These are phyloP conservation scores for Zosterops hypoxanthus DNA, from an alignment of 2,113 vertebrate genomes.

Conservation along the genomic window DNA sequence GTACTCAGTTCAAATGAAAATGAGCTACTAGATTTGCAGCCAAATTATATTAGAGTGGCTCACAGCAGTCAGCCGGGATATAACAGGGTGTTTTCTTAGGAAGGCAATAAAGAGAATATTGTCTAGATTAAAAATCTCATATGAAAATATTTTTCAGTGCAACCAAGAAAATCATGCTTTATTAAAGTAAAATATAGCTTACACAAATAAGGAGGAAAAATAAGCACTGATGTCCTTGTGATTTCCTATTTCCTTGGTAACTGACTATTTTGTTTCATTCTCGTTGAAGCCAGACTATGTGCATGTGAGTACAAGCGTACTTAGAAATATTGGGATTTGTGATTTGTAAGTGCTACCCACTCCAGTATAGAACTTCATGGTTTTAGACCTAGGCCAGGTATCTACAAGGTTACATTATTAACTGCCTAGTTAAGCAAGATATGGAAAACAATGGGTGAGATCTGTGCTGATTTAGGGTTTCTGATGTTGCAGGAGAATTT, in stretches of 20 bases:
- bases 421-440: not conserved
- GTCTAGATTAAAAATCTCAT: constrained; percentile 35
- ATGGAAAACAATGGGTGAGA: not conserved
- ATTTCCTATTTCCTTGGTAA: constrained; percentile 14
- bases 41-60: constrained; percentile 30
- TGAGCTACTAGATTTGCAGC: constrained; percentile 29
- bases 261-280: not conserved
- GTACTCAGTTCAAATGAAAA: not conserved
- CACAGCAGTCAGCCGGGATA: not conserved
- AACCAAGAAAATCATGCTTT: constrained; percentile 12
- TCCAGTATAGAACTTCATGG: not conserved
- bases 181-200: constrained; percentile 32
- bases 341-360: not conserved
- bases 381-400: not conserved
- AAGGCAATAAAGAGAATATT: constrained; percentile 44
- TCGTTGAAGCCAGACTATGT: not conserved
- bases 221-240: not conserved
- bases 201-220: not conserved
- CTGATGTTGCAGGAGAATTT: not conserved
- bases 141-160: constrained; percentile 16
- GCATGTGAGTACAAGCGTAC: not conserved
- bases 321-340: not conserved
- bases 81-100: constrained; percentile 42
- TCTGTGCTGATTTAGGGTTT: not conserved
- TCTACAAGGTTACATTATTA: not conserved